phyloP scores from a whole-genome alignment of 1,140 invertebrate genomes.

The Octopus sinensis region DNA sequence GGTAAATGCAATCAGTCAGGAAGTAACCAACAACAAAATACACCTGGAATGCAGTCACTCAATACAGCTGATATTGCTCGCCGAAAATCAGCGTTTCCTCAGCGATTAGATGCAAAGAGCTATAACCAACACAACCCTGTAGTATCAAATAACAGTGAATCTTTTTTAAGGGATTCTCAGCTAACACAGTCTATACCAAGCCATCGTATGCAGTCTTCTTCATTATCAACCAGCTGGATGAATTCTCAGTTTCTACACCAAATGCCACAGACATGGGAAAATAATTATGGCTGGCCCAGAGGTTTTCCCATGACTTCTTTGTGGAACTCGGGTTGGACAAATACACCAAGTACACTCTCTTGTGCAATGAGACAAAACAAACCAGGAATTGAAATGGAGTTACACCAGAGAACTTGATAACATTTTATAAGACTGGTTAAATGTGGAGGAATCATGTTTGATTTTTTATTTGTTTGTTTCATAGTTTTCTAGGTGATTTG shows the following conservation, averaged over 20 bases:
- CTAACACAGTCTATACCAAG: not conserved
- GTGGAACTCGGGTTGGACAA: not conserved
- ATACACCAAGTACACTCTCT: not conserved
- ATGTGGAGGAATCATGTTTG: not conserved
- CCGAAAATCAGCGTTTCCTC: not conserved
- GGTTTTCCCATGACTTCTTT: not conserved
- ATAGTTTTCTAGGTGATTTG: not conserved
- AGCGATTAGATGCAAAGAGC: not conserved
- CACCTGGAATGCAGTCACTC: not conserved
- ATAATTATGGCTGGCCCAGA: constrained; percentile 3
- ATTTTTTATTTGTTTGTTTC: not conserved
- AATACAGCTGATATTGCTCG: not conserved
- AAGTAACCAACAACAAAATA: not conserved
- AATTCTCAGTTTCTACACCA: not conserved
- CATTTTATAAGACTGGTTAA: not conserved
- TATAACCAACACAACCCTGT: not conserved
- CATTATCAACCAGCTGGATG: not conserved
- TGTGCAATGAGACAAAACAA: not conserved
- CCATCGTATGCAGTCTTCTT: not conserved
- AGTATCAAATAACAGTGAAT: not conserved
- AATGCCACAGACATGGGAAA: not conserved
- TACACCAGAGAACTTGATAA: not conserved
- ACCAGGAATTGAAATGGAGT: not conserved
- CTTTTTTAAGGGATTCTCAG: not conserved
- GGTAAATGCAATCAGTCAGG: not conserved